Base-by-base conservation (phyloP, 2,888 invertebrate genomes). In the Athripsodes cinereus region DNA sequence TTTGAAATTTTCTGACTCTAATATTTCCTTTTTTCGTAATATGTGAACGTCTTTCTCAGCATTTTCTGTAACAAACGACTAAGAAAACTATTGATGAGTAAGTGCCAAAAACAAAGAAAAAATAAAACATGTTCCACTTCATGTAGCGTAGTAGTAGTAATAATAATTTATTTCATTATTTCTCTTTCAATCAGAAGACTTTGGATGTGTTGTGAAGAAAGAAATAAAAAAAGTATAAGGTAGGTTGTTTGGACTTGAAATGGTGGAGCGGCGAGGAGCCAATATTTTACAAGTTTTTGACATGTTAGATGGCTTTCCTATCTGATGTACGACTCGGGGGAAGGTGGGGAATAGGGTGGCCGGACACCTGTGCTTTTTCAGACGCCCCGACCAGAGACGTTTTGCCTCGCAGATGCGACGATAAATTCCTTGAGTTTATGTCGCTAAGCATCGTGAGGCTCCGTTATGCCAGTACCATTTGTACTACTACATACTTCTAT, bases 221-320 rank as follows among this genome's bases (percentile, higher is more conserved):
- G 16, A 40, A 40, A 8, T 5, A 40, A 40, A 11, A 31, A 40
- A 8, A 40, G 13, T 13, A 57, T 60, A 61, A n/a, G 57, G 61
- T 57, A 55, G 63, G 61, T 60, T 57, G 60, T 59, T 40, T 57
- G 62, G 63, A 62, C 65, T 66, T 65, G 65, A 65, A 66, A 66
- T 64, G 66, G 64, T 65, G 65, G 65, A 69, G 70, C 73, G 75
- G 75, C 74, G 75, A 72, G 72, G 72, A 73, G 74, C 76, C 81
- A 76, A 83, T 83, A 83, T 82, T 83, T 83, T 80, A 83, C 80
- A 79, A 81, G 79, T 82, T 82, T 82, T 81, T 82, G 83, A 83
- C 83, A 82, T 78, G 73, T 75, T 76, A 75, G 80, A 81, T 80
- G 81, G 81, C 79, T 79, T 78, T 77, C 74, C 76, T 76, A 75